These are phyloP conservation scores for Thecocarcelia acutangulata DNA, from an alignment of 2,888 invertebrate genomes.

Conservation along the genomic window DNA sequence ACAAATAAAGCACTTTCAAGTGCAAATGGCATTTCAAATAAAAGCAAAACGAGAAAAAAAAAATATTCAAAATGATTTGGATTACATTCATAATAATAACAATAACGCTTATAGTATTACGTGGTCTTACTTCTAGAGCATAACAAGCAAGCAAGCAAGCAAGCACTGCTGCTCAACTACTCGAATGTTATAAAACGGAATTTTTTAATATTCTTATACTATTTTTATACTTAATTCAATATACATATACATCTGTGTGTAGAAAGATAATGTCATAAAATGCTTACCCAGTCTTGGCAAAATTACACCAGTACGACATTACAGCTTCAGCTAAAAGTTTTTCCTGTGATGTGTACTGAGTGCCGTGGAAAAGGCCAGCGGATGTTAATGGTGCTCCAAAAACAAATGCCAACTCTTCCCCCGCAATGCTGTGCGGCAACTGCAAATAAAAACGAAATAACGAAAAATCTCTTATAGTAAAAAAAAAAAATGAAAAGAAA, in stretches of 20 bases:
- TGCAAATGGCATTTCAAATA: slow-evolving; percentile 18
- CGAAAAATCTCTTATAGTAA: slow-evolving; percentile 19
- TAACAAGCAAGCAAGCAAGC: background rate
- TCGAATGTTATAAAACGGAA: slow-evolving; percentile 3
- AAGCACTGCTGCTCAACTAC: slow-evolving; percentile 11
- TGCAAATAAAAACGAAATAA: slow-evolving; percentile 75
- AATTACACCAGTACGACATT: slow-evolving; percentile 95
- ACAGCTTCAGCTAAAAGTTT: slow-evolving; percentile 91
- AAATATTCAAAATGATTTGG: slow-evolving; percentile 39
- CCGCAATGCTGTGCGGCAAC: slow-evolving; percentile 89
- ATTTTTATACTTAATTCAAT: slow-evolving; percentile 34
- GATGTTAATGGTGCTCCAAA: slow-evolving; percentile 92
- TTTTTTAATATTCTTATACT: background rate
- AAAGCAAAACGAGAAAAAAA: slow-evolving; percentile 9
- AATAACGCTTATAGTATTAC: slow-evolving; percentile 53
- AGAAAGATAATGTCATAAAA: slow-evolving; percentile 4
- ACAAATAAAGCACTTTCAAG: slow-evolving; percentile 34
- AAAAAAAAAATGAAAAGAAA: slow-evolving; percentile 3
- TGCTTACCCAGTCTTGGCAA: slow-evolving; percentile 93
- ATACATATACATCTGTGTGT: background rate
- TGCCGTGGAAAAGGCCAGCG: slow-evolving; percentile 86
- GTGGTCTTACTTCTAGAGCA: slow-evolving; percentile 36
- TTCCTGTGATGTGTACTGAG: slow-evolving; percentile 89
- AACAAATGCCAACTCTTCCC: slow-evolving; percentile 93
- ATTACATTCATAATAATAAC: slow-evolving; percentile 54